Evolutionary conservation across 1,140 invertebrate species (phyloP).

Genomic region (Diplogasteroides magnus): DNA sequence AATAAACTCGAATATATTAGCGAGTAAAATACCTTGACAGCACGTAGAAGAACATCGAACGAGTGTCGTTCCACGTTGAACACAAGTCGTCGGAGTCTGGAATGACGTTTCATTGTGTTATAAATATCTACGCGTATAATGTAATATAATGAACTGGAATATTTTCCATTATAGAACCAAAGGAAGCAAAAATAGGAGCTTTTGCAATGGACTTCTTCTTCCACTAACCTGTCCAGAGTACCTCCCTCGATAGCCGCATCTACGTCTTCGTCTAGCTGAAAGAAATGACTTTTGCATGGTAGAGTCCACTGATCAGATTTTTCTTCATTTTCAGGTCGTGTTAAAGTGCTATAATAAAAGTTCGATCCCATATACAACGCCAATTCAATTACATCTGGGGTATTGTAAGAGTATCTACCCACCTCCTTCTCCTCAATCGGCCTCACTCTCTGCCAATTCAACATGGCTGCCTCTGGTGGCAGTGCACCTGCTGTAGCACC

Average conservation of each 20-base stretch:
- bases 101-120: too few species aligned
- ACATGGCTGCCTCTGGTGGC: not conserved
- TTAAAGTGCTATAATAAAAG: not conserved
- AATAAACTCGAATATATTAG: too few species aligned
- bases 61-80: not conserved
- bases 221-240: not conserved
- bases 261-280: not conserved
- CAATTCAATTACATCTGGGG: not conserved
- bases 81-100: not conserved
- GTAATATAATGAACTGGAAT: not conserved
- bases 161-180: not conserved
- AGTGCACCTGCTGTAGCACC: too few species aligned
- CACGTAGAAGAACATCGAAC: not conserved
- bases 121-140: too few species aligned
- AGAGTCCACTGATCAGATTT: not conserved
- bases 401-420: not conserved
- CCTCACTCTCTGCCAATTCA: not conserved
- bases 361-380: not conserved
- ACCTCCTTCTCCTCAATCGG: not conserved
- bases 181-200: not conserved
- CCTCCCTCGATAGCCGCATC: not conserved
- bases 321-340: not conserved
- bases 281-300: too few species aligned
- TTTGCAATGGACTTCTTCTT: not conserved
- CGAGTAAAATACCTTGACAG: not conserved